A percentile compares a stretch with the other conserved stretches of the same genome.
Evolutionary conservation across 2,113 vertebrate genomes (phyloP).

Genomic region (Neogobius melanostomus): DNA sequence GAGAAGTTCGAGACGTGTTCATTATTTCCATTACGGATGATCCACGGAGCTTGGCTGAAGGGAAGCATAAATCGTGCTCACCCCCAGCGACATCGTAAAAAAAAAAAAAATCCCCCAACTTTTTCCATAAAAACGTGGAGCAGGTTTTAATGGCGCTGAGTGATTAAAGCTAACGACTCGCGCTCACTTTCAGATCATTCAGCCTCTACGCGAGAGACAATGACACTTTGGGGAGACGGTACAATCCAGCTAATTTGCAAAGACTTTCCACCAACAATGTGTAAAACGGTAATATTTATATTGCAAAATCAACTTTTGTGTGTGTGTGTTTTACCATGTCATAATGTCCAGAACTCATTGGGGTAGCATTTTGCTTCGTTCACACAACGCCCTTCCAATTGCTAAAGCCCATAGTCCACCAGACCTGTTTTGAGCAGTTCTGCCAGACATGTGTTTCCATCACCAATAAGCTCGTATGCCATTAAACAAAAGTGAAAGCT

Average conservation of each 20-base stretch:
- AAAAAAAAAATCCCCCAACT: neutral
- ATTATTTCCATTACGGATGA: neutral
- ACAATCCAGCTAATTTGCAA: neutral
- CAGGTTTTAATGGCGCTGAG: neutral
- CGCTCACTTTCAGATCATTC: neutral
- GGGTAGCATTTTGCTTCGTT: too few species aligned
- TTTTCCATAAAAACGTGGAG: slow-evolving; percentile 4
- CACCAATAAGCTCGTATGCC: too few species aligned
- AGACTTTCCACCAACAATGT: neutral
- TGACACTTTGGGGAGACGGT: neutral
- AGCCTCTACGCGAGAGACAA: neutral
- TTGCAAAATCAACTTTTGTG: too few species aligned
- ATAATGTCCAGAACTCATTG: too few species aligned
- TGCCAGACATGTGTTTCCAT: too few species aligned
- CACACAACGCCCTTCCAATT: too few species aligned
- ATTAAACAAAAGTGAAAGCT: too few species aligned
- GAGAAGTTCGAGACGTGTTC: neutral
- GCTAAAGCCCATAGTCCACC: too few species aligned
- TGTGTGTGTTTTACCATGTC: too few species aligned
- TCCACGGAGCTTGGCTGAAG: neutral
- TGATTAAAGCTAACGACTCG: slow-evolving; percentile 7
- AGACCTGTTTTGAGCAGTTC: too few species aligned
- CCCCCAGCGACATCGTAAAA: slow-evolving; percentile 5
- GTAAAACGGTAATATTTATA: neutral
- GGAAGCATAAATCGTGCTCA: neutral